Evolutionary conservation across 2,888 invertebrate species (phyloP), one percentile per base, ranked within the genome.

Genomic region (Campoletis raptor): DNA sequence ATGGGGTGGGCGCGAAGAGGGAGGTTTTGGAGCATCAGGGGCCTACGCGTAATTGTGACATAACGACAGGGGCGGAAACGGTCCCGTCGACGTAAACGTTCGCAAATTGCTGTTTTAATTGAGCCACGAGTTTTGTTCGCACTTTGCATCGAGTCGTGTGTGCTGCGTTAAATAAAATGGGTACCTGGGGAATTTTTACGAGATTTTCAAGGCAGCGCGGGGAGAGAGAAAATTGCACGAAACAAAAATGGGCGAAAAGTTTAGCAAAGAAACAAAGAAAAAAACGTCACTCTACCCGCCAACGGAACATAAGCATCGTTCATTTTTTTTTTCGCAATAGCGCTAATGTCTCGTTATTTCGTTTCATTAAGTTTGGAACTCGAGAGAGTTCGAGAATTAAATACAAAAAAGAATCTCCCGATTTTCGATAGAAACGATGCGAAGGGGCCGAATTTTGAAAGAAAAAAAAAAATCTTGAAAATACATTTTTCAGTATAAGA

Each of bases 71-170:
- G 64, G 70, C 72, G 83, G 74, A 85, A 67, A 66, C 30, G 52
- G 42, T 54, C 57, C 66, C 81, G 76, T 67, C 82, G 84, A 81
- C 82, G 82, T 88, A 88, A 90, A 87, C 87, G 89, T 85, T 86
- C 86, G 80, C 85, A 89, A 90, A 90, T 89, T 88, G 89, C 87
- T 81, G 86, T 90, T 90, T 90, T 90, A 90, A 91, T 89, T 90
- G 89, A 81, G 89, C 74, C 72, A 74, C 80, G 81, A 67, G 72
- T 73, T 79, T 79, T 79, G 64, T 57, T 30, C n/a, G 69, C 42
- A 54, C 52, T 79, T 54, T 30, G 69, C 40, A 79, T 24, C 48
- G 52, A 21, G 12, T 48, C 66, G 66, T 78, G 21, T 54, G 18
- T 30, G 10, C 61, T 30, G 61, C 52, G 69, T 54, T 57, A n/a